Conservation (phyloP, 2,797 vertebrate species). For the Sebastes elongatus region DNA sequence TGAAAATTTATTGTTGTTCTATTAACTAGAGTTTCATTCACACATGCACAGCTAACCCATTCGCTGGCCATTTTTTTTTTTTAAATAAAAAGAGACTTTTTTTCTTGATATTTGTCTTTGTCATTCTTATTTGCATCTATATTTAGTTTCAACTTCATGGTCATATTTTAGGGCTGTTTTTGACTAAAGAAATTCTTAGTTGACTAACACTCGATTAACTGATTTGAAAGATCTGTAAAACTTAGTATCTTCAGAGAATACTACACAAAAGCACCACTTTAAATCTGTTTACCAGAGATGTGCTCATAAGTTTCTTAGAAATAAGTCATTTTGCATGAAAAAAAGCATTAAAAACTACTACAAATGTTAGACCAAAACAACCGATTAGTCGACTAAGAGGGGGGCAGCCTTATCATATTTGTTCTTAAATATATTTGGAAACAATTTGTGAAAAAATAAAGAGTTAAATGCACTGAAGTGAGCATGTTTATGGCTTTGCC, state of each 20-base stretch:
- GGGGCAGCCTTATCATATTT: not conserved
- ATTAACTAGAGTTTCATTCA: conserved; percentile 87
- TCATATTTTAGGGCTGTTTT: not conserved
- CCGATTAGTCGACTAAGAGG: too few species aligned
- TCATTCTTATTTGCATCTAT: conserved; percentile 46
- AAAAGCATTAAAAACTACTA: too few species aligned
- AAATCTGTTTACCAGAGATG: too few species aligned
- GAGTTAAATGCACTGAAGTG: not conserved
- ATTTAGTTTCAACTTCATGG: not conserved
- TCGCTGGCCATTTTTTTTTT: conserved; percentile 84
- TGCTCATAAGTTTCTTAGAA: too few species aligned
- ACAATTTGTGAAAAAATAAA: not conserved
- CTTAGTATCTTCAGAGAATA: too few species aligned
- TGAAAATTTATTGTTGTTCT: conserved; percentile 80
- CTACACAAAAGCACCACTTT: too few species aligned
- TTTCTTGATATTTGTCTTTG: conserved; percentile 68
- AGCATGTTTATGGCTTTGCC: not conserved
- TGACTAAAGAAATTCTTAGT: too few species aligned
- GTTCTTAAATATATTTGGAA: conserved; percentile 8
- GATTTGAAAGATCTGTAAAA: too few species aligned
- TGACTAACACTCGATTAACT: too few species aligned
- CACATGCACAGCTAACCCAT: conserved; percentile 93
- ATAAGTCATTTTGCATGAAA: too few species aligned
- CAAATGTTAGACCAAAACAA: too few species aligned
- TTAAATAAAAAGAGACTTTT: conserved; percentile 72